phyloP scores from a whole-genome alignment of 2,113 vertebrate genomes.

The Rousettus leschenaultii region DNA sequence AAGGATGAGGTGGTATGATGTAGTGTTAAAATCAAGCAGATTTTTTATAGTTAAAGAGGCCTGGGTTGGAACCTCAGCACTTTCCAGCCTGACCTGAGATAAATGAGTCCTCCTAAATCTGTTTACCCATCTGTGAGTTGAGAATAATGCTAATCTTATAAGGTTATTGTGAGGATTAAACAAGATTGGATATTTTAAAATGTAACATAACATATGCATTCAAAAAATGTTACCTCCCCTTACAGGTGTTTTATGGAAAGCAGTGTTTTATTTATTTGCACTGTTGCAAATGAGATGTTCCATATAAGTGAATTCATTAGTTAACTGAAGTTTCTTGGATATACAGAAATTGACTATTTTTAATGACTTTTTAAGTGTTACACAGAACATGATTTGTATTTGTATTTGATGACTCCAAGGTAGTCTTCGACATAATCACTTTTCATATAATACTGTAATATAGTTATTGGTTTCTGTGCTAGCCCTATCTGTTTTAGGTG shows the following conservation, averaged over 20 bases:
- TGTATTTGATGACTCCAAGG: slow-evolving; percentile 28
- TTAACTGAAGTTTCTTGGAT: slow-evolving; percentile 9
- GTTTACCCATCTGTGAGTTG: slow-evolving; percentile 12
- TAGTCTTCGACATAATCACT: slow-evolving; percentile 37
- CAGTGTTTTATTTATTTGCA: slow-evolving; percentile 2
- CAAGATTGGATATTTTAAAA: slow-evolving; percentile 40
- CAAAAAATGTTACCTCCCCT: not conserved
- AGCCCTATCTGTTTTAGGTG: not conserved
- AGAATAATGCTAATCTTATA: not conserved
- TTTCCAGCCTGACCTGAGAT: not conserved
- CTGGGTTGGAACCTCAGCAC: not conserved
- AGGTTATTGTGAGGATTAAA: slow-evolving; percentile 28
- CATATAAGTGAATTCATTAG: slow-evolving; percentile 21
- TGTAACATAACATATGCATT: not conserved
- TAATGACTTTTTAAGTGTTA: slow-evolving; percentile 37
- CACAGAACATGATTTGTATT: slow-evolving; percentile 23
- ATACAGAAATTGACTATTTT: slow-evolving; percentile 43
- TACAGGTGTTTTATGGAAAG: slow-evolving; percentile 15
- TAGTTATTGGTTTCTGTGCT: slow-evolving; percentile 24
- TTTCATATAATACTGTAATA: not conserved
- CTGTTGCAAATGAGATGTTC: not conserved
- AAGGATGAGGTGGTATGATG: not conserved
- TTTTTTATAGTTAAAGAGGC: not conserved
- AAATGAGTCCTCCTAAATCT: slow-evolving; percentile 29
- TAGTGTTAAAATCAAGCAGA: slow-evolving; percentile 38